A percentile compares a stretch with the other conserved stretches of the same genome.
Conservation (phyloP, 2,113 vertebrate species). For the Brienomyrus longianalis region DNA sequence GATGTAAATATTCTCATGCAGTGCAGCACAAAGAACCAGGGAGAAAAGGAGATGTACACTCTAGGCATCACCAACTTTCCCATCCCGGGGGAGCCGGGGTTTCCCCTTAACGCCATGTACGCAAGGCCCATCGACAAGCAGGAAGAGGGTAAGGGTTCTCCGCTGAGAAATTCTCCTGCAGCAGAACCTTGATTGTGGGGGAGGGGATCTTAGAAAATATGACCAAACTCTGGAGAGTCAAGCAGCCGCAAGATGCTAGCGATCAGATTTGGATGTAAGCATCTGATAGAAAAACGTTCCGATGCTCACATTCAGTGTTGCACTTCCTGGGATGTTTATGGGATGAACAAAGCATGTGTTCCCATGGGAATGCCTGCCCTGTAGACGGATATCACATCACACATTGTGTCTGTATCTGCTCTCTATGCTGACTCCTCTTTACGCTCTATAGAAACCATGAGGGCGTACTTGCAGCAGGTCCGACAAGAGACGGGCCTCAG, state of each 20-base stretch:
- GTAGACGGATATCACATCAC: not conserved
- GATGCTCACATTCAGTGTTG: not conserved
- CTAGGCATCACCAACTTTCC: conserved; percentile 95
- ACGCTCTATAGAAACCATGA: conserved; percentile 79
- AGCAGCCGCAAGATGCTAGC: not conserved
- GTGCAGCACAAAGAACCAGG: conserved; percentile 92
- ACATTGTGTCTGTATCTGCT: not conserved
- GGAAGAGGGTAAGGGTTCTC: conserved; percentile 59
- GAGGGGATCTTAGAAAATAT: not conserved
- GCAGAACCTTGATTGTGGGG: not conserved
- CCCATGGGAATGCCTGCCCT: not conserved
- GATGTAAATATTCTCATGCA: conserved; percentile 42
- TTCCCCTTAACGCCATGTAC: conserved; percentile 94
- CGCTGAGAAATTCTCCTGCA: not conserved
- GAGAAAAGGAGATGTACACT: conserved; percentile 98
- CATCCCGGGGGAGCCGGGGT: conserved; percentile 97
- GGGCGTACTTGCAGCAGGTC: conserved; percentile 91
- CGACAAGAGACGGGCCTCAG: conserved; percentile 91
- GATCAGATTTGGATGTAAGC: not conserved
- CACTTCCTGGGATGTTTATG: not conserved
- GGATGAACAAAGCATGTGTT: not conserved
- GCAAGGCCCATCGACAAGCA: conserved; percentile 60
- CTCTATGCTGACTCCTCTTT: not conserved
- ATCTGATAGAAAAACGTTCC: not conserved
- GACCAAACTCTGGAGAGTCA: not conserved